Percentiles rank a stretch among this genome's conserved stretches.
Conservation (phyloP, 2,888 invertebrate genomes). For the Heliconius erato region DNA sequence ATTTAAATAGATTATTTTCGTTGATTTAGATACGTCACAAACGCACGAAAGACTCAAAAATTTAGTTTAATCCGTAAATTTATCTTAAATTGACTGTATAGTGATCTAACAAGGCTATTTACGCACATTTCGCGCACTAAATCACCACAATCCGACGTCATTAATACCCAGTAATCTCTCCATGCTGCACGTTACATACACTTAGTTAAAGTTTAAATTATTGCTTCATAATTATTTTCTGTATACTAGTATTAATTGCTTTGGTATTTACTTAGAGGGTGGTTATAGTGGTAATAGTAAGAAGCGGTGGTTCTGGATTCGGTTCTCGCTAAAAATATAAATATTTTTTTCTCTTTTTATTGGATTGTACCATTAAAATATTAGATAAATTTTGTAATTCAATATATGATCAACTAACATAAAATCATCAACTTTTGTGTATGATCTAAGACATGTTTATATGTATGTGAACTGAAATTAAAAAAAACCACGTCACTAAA, state of each 20-base stretch:
- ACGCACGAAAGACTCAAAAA: not conserved
- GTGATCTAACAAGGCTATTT: conserved; percentile 13
- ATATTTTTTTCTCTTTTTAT: too few species aligned
- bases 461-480: not conserved
- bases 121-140: conserved; percentile 44
- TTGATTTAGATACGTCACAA: not conserved
- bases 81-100: not conserved
- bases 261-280: conserved; percentile 10
- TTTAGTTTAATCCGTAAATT: not conserved
- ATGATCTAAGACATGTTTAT: too few species aligned
- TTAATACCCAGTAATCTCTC: conserved; percentile 77
- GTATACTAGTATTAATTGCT: conserved; percentile 54
- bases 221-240: conserved; percentile 59
- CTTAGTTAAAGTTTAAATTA: conserved; percentile 61
- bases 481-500: conserved; percentile 19
- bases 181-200: conserved; percentile 63
- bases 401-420: too few species aligned
- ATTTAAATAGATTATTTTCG: not conserved
- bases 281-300: not conserved
- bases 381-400: too few species aligned
- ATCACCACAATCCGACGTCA: conserved; percentile 63
- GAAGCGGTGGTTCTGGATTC: not conserved
- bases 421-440: too few species aligned
- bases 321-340: not conserved
- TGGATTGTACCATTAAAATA: too few species aligned